A percentile compares a stretch with the other conserved stretches of the same genome.
Conservation (phyloP, 2,113 vertebrate genomes). For the Bolborhynchus lineola region DNA sequence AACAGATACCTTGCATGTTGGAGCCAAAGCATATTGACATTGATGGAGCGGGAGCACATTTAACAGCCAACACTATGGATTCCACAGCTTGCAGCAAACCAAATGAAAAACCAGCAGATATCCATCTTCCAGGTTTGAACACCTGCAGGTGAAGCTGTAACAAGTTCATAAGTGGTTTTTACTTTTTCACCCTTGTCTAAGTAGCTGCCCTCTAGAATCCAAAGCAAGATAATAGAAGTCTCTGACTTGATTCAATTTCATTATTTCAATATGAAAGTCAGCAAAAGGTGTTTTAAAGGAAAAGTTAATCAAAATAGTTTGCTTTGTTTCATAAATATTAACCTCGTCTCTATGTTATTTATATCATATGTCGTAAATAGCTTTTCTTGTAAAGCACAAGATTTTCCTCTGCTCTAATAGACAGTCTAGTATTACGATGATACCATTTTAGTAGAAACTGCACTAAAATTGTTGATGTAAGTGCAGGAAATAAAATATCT, state of each 20-base stretch:
- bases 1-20: not conserved
- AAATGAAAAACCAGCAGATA: conserved; percentile 1
- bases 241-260: not conserved
- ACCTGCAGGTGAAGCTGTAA: not conserved
- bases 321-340: not conserved
- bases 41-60: not conserved
- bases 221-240: not conserved
- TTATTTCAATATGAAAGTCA: conserved; percentile 1
- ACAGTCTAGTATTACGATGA: not conserved
- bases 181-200: not conserved
- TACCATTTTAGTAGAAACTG: not conserved
- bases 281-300: not conserved
- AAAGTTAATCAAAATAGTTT: not conserved
- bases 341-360: not conserved
- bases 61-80: not conserved
- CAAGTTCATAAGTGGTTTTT: not conserved
- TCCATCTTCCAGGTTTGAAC: conserved; percentile 21
- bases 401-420: not conserved
- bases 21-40: fast-evolving
- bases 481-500: not conserved
- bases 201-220: conserved; percentile 46
- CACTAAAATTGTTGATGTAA: not conserved
- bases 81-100: not conserved
- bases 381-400: not conserved
- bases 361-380: not conserved